Percentiles rank a stretch among this genome's conserved stretches.
phyloP scores from a whole-genome alignment of 2,113 vertebrate genomes.

The Esox niger region DNA sequence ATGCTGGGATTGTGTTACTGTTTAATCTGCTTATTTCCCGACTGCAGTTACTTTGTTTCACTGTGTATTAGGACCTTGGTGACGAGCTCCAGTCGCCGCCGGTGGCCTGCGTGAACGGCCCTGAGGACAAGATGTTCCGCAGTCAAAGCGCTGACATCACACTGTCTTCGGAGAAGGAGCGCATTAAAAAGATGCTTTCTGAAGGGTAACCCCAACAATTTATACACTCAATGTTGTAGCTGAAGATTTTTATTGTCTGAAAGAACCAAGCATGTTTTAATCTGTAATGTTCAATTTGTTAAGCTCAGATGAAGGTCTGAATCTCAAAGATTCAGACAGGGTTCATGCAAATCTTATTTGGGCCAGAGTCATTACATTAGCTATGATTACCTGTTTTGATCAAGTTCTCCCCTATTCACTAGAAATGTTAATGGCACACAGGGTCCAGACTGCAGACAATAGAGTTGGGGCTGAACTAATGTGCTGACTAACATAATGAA shows the following conservation, averaged over 20 bases:
- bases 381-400: background rate
- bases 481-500: too few relatives aligned
- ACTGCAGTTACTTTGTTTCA: conserved; percentile 48
- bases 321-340: background rate
- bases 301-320: background rate
- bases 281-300: background rate
- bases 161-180: conserved; percentile 84
- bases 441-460: background rate
- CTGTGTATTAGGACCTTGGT: conserved; percentile 68
- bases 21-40: too few relatives aligned
- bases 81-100: conserved; percentile 78
- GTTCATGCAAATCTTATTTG: background rate
- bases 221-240: background rate
- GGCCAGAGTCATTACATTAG: background rate
- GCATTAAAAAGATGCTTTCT: conserved; percentile 95
- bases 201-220: conserved; percentile 84
- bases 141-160: conserved; percentile 93
- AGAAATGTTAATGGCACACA: background rate
- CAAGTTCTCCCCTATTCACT: background rate
- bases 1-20: too few relatives aligned
- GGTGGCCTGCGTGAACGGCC: conserved; percentile 84
- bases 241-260: background rate
- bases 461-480: too few relatives aligned
- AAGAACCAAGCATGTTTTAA: background rate
- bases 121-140: conserved; percentile 89